Conservation (phyloP, 1,140 invertebrate genomes). For the Leguminivora glycinivorella region DNA sequence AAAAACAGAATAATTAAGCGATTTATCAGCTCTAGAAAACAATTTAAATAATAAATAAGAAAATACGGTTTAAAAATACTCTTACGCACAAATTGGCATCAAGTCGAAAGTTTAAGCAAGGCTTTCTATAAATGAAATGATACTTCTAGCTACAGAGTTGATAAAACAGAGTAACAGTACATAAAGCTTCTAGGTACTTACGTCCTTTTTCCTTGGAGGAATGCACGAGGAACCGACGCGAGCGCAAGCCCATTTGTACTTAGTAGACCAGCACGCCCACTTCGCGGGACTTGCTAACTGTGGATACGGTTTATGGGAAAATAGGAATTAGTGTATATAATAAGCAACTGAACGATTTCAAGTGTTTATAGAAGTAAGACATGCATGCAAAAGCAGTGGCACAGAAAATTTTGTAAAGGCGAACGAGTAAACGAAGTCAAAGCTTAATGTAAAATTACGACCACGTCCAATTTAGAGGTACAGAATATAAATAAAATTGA, state of each 20-base stretch:
- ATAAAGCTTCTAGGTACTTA: background rate
- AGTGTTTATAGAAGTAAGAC: background rate
- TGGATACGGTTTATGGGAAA: slow-evolving; percentile 16
- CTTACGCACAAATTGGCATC: slow-evolving; percentile 54
- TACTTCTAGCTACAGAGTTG: slow-evolving; percentile 30
- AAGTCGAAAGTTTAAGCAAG: slow-evolving; percentile 70
- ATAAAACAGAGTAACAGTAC: background rate
- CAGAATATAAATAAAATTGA: no score
- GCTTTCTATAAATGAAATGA: slow-evolving; percentile 69
- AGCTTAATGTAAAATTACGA: no score
- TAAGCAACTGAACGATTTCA: slow-evolving; percentile 4
- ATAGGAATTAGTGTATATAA: slow-evolving; percentile 10
- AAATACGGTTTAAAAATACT: slow-evolving; percentile 20
- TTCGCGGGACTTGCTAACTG: slow-evolving; percentile 10
- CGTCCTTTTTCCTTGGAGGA: background rate
- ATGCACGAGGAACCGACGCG: slow-evolving; percentile 36
- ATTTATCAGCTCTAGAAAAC: slow-evolving; percentile 22
- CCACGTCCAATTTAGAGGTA: no score
- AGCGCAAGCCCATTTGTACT: slow-evolving; percentile 46
- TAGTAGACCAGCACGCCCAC: slow-evolving; percentile 55
- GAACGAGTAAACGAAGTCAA: no score
- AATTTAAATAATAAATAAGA: slow-evolving; percentile 21
- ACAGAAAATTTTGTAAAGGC: no score
- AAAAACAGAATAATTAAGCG: slow-evolving; percentile 28
- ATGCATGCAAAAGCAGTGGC: background rate